Percentiles rank a stretch among this genome's conserved stretches.
These are phyloP conservation scores for Embiotoca jacksoni DNA, from an alignment of 2,113 vertebrate genomes.

Conservation along the genomic window DNA sequence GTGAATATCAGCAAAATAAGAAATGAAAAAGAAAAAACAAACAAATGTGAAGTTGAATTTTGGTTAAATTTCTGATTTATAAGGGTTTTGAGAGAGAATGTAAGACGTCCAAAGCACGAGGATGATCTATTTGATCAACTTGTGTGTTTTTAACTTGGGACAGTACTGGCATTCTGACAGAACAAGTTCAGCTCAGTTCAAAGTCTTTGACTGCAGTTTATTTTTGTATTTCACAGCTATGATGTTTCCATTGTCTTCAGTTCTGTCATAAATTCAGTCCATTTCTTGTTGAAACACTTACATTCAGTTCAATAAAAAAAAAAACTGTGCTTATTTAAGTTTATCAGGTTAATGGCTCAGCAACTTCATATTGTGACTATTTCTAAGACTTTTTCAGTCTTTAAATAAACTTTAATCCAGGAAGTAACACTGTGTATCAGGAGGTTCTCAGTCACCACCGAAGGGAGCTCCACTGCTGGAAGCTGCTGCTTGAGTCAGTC, in stretches of 20 bases:
- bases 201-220: too few species aligned
- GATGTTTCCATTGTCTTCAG: too few species aligned
- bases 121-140: background rate
- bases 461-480: background rate
- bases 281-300: too few species aligned
- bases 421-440: background rate
- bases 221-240: too few species aligned
- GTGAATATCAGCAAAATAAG: slow-evolving; percentile 53
- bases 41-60: slow-evolving; percentile 1
- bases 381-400: too few species aligned
- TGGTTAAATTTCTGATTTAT: background rate
- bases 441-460: slow-evolving; percentile 3
- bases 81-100: background rate
- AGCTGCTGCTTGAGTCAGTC: background rate
- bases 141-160: background rate
- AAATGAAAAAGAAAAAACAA: slow-evolving; percentile 32
- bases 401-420: slow-evolving; percentile 1
- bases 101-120: background rate
- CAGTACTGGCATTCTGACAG: background rate
- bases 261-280: too few species aligned
- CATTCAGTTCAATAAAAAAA: too few species aligned
- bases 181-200: too few species aligned
- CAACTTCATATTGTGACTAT: too few species aligned
- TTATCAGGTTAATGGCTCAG: too few species aligned
- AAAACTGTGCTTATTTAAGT: too few species aligned